phyloP scores from a whole-genome alignment of 2,113 vertebrate species.

The Apteryx mantelli region DNA sequence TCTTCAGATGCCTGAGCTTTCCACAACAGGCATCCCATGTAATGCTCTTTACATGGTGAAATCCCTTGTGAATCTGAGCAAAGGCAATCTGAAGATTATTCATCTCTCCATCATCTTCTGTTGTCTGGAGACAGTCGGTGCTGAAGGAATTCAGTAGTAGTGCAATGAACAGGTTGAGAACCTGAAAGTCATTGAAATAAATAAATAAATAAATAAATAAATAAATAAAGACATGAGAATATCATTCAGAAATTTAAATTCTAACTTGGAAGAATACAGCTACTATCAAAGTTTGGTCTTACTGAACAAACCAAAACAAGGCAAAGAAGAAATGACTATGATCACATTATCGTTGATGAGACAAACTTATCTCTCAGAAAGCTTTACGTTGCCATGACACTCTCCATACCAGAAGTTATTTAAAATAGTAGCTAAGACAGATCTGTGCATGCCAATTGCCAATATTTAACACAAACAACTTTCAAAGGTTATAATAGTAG shows the following conservation, averaged over 20 bases:
- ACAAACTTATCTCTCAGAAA: background rate
- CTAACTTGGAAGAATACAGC: background rate
- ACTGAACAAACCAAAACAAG: background rate
- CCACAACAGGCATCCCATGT: conserved; percentile 55
- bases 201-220: background rate
- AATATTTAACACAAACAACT: background rate
- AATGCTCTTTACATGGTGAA: conserved; percentile 24
- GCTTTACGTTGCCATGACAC: background rate
- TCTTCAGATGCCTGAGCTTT: conserved; percentile 45
- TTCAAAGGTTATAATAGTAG: background rate
- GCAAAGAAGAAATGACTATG: background rate
- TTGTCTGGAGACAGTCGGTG: conserved; percentile 87
- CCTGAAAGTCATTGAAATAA: conserved; percentile 72
- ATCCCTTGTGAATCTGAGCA: conserved; percentile 79
- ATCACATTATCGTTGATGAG: background rate
- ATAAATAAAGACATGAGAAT: background rate
- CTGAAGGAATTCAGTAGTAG: conserved; percentile 96
- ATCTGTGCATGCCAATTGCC: background rate
- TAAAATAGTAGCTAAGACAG: background rate
- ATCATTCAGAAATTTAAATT: background rate
- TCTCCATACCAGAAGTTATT: background rate
- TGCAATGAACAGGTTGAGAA: conserved; percentile 96
- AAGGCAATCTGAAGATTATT: conserved; percentile 93
- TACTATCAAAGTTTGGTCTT: background rate
- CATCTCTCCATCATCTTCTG: conserved; percentile 92